These are phyloP conservation scores for Sebastolobus altivelis DNA, from an alignment of 2,797 vertebrate genomes.

Conservation along the genomic window DNA sequence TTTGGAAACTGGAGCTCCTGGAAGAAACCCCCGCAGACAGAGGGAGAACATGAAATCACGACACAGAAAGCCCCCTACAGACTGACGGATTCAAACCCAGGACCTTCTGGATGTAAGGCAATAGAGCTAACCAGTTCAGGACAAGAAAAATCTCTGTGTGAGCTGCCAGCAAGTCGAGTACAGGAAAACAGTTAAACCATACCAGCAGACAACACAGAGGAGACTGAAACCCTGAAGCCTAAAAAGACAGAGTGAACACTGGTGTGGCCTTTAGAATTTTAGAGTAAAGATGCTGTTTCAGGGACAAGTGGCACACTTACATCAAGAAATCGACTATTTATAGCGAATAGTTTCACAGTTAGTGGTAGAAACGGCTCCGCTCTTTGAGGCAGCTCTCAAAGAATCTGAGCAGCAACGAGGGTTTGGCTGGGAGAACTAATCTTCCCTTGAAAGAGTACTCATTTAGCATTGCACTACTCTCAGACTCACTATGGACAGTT, in stretches of 20 bases:
- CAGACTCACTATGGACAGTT: not conserved
- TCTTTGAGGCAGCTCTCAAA: constrained; percentile 18
- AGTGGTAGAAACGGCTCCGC: not conserved
- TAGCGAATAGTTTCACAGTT: not conserved
- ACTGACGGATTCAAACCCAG: not conserved
- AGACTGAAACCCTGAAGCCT: not conserved
- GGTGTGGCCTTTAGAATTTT: not conserved
- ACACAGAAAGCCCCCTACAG: not conserved
- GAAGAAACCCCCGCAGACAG: not conserved
- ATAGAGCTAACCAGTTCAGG: not conserved
- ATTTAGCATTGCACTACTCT: not conserved
- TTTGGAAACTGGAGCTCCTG: constrained; percentile 5
- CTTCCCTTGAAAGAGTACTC: not conserved
- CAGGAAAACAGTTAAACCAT: not conserved
- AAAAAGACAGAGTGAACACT: not conserved
- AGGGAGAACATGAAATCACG: not conserved
- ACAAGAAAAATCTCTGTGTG: not conserved
- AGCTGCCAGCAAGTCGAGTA: not conserved
- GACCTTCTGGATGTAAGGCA: too few species aligned
- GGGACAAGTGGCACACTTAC: not conserved
- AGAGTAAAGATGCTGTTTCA: constrained; percentile 1
- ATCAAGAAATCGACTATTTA: not conserved
- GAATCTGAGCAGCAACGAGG: not conserved
- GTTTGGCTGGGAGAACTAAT: not conserved
- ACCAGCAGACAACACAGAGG: not conserved